Base-by-base conservation (phyloP, 2,888 invertebrate species). In the Machimus rusticus region DNA sequence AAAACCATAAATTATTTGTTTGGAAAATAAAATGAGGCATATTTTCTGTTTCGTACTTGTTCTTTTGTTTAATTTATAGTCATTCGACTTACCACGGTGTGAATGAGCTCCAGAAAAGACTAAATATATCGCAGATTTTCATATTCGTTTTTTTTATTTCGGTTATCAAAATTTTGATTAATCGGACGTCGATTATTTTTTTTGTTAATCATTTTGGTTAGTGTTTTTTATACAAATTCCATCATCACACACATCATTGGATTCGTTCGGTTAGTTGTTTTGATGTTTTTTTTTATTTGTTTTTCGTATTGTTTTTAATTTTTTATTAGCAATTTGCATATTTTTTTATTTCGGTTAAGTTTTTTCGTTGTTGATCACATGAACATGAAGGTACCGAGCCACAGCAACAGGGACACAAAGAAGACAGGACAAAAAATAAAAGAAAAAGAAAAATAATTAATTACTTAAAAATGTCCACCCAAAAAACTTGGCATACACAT, bases 91-190 rank as follows among this genome's bases (percentile, higher is more conserved):
- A 98, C 98, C 98, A 96, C 96, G 97, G 97, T 95, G 97, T 97
- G 96, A 98, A 98, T 96, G 97, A 97, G 96, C 97, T 98, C 98
- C 98, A 98, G 97, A 98, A 98, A 96, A 97, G 97, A 97, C 98
- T 98, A 97, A 96, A 66, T 88, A 89, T 88, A 88, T 89, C 91
- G 90, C 90, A 87, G 90, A 89, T 89, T 90, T 89, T 89, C 66
- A 23, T 66, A 66, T 89, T 87, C 86, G 87, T 66, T 86, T 86
- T 74, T 89, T 87, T 89, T 88, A 90, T 89, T 89, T 90, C 37
- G 28, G 78, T 77, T 77, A 51, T 89, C 89, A 89, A 84, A 86
- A 88, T 89, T 89, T 89, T 86, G 31, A 88, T 89, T 87, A 89
- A 88, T 88, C 86, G 74, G 51, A 28, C 43, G 85, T 23, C 46